These are phyloP conservation scores for Rhinatrema bivittatum DNA, from an alignment of 2,797 vertebrate genomes.

Conservation along the genomic window DNA sequence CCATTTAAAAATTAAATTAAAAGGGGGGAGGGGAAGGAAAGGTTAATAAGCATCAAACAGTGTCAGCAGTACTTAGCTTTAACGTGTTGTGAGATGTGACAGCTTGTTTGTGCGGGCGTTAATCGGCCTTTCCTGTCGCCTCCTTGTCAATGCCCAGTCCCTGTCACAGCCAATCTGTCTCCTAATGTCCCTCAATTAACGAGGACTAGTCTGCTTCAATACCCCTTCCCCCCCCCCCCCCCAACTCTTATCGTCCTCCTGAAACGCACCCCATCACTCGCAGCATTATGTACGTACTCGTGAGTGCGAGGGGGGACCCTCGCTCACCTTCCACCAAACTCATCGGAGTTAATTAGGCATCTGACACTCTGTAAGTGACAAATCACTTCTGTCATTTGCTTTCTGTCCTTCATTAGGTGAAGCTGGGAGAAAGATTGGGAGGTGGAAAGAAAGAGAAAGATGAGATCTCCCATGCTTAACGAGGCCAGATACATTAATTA, in stretches of 20 bases:
- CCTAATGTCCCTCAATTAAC: slow-evolving; percentile 82
- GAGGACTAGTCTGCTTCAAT: slow-evolving; percentile 17
- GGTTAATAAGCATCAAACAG: slow-evolving; percentile 5
- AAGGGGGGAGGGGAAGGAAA: slow-evolving; percentile 6
- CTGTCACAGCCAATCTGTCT: slow-evolving; percentile 84
- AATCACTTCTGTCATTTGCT: slow-evolving; percentile 93
- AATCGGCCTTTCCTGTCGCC: slow-evolving; percentile 77
- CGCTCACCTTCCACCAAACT: slow-evolving; percentile 54
- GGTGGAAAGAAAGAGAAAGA: slow-evolving; percentile 25
- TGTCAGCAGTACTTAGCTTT: slow-evolving; percentile 22
- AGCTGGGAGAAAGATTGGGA: slow-evolving; percentile 18
- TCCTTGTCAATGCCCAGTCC: slow-evolving; percentile 80
- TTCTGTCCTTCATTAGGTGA: slow-evolving; percentile 78
- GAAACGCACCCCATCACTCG: slow-evolving; percentile 4
- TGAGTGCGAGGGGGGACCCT: neutral
- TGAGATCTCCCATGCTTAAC: slow-evolving; percentile 69
- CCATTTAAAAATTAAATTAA: slow-evolving; percentile 17
- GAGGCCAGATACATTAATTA: slow-evolving; percentile 76
- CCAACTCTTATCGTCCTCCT: neutral
- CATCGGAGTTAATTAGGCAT: slow-evolving; percentile 87
- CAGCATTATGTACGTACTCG: too few relatives aligned
- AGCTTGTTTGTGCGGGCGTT: slow-evolving; percentile 79
- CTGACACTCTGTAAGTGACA: slow-evolving; percentile 76
- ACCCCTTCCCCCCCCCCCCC: neutral
- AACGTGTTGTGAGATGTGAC: slow-evolving; percentile 75